phyloP scores from a whole-genome alignment of 1,140 invertebrate genomes.

The Liolophura sinensis region DNA sequence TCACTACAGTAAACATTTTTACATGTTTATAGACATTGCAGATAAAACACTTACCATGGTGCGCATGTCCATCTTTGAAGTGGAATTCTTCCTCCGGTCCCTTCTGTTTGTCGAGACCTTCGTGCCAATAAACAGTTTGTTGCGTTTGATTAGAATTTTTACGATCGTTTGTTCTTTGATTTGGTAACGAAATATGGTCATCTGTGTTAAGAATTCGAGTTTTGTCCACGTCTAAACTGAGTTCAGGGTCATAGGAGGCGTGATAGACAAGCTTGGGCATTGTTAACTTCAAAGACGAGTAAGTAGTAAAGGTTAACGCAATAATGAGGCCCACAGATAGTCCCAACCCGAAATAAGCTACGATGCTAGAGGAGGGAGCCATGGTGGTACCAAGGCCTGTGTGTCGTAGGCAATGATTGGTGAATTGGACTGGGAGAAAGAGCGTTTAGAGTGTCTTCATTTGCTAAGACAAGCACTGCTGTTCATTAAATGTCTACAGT shows the following conservation, averaged over 20 bases:
- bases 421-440: too few species aligned
- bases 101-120: slow-evolving; percentile 14
- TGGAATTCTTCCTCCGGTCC: slow-evolving; percentile 1
- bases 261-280: background rate
- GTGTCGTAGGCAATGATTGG: too few species aligned
- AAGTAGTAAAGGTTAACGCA: slow-evolving; percentile 7
- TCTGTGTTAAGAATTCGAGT: background rate
- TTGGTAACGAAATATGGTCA: too few species aligned
- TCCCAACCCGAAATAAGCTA: slow-evolving; percentile 11
- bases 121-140: background rate
- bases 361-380: too few species aligned
- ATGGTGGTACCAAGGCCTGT: too few species aligned
- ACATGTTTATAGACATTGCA: too few species aligned
- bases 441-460: too few species aligned
- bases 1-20: too few species aligned
- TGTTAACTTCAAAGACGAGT: background rate
- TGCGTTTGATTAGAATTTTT: too few species aligned
- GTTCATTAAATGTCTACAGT: too few species aligned
- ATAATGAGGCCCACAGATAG: slow-evolving; percentile 18
- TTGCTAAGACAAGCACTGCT: too few species aligned
- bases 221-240: background rate
- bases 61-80: slow-evolving; percentile 17
- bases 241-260: background rate
- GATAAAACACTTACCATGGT: slow-evolving; percentile 12
- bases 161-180: too few species aligned